A percentile compares a stretch with the other conserved stretches of the same genome.
phyloP scores from a whole-genome alignment of 2,113 vertebrate genomes.

The Neolamprologus brichardi region DNA sequence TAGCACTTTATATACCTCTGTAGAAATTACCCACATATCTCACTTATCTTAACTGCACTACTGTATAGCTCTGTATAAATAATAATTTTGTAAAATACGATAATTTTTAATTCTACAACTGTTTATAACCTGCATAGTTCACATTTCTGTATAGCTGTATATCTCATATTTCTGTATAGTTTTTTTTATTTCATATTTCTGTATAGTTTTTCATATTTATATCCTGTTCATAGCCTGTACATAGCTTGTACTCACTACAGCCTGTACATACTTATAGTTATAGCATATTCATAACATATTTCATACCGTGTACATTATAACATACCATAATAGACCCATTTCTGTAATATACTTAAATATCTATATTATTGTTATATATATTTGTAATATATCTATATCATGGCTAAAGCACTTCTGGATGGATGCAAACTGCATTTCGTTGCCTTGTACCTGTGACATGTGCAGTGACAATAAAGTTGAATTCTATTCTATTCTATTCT shows the following conservation, averaged over 20 bases:
- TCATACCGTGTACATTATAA: neutral
- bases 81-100: accelerated
- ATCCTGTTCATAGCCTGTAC: neutral
- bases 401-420: neutral
- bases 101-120: too few relatives aligned
- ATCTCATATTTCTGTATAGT: too few relatives aligned
- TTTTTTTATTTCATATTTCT: too few relatives aligned
- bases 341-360: neutral
- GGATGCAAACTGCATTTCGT: neutral
- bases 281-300: neutral
- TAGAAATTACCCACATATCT: neutral
- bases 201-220: too few relatives aligned
- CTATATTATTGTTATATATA: neutral
- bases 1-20: neutral
- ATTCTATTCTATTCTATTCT: neutral
- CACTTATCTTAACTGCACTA: neutral
- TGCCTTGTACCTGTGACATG: neutral
- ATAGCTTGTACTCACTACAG: neutral
- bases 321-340: neutral
- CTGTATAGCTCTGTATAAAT: accelerated
- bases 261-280: neutral
- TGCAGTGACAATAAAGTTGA: neutral
- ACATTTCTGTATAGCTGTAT: too few relatives aligned
- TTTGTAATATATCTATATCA: neutral
- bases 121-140: too few relatives aligned